A percentile compares a stretch with the other conserved stretches of the same genome.
phyloP scores from a whole-genome alignment of 2,113 vertebrate genomes.

The Pseudonaja textilis region DNA sequence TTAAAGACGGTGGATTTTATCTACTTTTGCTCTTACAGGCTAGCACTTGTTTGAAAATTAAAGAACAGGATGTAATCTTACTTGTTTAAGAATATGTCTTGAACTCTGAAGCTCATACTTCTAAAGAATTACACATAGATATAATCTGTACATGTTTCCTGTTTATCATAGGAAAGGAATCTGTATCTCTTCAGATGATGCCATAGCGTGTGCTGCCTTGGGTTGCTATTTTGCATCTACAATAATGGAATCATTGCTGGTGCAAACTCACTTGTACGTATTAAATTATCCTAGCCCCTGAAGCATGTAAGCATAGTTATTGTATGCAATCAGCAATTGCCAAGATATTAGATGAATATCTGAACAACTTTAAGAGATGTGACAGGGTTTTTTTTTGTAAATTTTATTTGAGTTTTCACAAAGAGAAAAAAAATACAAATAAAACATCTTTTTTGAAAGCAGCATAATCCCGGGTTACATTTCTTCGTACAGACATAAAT shows the following conservation, averaged over 20 bases:
- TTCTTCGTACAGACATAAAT: no score
- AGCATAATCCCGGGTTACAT: no score
- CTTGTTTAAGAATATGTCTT: neutral
- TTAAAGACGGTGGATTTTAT: neutral
- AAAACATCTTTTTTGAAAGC: no score
- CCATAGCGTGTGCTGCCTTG: neutral
- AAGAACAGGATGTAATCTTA: neutral
- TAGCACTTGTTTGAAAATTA: slow-evolving; percentile 1
- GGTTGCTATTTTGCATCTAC: neutral
- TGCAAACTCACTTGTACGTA: neutral
- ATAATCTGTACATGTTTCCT: neutral
- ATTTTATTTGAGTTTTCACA: no score
- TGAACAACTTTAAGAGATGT: neutral
- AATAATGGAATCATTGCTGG: neutral
- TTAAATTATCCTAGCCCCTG: neutral
- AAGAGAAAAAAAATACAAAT: no score
- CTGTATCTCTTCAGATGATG: neutral
- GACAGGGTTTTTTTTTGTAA: no score
- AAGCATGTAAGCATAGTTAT: neutral
- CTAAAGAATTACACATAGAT: neutral
- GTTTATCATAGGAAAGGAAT: neutral
- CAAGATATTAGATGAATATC: neutral
- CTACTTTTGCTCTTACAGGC: neutral
- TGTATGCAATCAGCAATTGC: neutral
- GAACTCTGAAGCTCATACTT: neutral